Evolutionary conservation across 1,140 invertebrate species (phyloP).

Genomic region (Steinernema khuongi): DNA sequence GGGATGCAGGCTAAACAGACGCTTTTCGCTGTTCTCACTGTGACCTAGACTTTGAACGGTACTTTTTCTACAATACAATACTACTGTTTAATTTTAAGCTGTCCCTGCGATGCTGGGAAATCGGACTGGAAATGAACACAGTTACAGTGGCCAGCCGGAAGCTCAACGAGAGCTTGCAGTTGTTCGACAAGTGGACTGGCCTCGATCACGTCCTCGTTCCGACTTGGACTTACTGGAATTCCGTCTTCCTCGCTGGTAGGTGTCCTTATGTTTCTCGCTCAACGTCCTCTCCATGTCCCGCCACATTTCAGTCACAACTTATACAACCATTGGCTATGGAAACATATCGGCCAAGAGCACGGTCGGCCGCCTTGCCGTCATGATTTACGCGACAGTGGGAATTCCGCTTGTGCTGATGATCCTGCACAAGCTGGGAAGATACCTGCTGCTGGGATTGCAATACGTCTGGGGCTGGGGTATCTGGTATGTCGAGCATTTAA

Average conservation of each 20-base stretch:
- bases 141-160: conserved; percentile 25
- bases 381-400: conserved; percentile 55
- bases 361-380: conserved; percentile 50
- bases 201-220: conserved; percentile 53
- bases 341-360: conserved; percentile 55
- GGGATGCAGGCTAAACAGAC: no score
- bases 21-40: no score
- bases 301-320: conserved; percentile 49
- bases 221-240: conserved; percentile 59
- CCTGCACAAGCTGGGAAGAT: conserved; percentile 54
- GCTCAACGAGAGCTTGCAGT: conserved; percentile 44
- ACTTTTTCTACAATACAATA: no score
- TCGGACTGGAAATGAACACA: conserved; percentile 47
- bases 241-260: conserved; percentile 52
- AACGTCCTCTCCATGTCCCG: no score
- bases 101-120: conserved; percentile 55
- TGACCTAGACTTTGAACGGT: no score
- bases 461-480: conserved; percentile 41
- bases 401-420: conserved; percentile 57
- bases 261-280: not conserved
- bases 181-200: conserved; percentile 53
- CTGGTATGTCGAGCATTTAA: conserved; percentile 29
- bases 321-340: conserved; percentile 58
- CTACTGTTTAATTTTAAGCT: conserved; percentile 37
- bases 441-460: conserved; percentile 47